Evolutionary conservation across 2,888 invertebrate species (phyloP).

Genomic region (Alloscopus bannaensis): DNA sequence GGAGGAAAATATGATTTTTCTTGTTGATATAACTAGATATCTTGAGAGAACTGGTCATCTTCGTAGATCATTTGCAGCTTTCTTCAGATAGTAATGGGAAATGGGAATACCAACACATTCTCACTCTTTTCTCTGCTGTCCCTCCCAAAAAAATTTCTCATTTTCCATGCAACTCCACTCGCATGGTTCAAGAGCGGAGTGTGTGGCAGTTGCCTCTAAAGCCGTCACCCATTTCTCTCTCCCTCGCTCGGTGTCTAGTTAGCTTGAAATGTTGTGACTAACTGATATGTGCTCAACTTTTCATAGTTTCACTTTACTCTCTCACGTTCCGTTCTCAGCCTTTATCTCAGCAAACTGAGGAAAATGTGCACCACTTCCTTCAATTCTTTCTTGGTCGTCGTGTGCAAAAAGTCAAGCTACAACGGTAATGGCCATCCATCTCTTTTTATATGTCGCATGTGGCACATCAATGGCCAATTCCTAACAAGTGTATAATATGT

Average conservation of each 20-base stretch:
- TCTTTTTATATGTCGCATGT: constrained; percentile 47
- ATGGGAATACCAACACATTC: constrained; percentile 2
- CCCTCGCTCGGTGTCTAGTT: constrained; percentile 44
- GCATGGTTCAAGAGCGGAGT: neutral
- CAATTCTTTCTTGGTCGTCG: neutral
- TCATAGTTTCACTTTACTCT: neutral
- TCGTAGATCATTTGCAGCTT: no score
- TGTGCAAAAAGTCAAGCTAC: constrained; percentile 33
- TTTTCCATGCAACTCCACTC: constrained; percentile 25
- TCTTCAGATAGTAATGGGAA: constrained; percentile 11
- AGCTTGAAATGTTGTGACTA: constrained; percentile 47
- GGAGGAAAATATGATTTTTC: no score
- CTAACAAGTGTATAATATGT: constrained; percentile 18
- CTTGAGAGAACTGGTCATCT: no score
- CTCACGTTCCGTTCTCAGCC: constrained; percentile 4
- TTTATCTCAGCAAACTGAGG: constrained; percentile 1
- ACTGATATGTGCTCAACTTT: constrained; percentile 32
- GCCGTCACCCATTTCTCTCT: constrained; percentile 26
- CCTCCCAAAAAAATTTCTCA: neutral
- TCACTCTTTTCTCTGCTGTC: no score
- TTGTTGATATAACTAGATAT: no score
- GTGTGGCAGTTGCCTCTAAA: constrained; percentile 18
- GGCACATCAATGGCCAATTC: constrained; percentile 47
- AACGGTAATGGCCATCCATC: constrained; percentile 47
- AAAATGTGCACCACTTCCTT: neutral